Base-by-base conservation (phyloP, 2,113 vertebrate species). In the Suncus etruscus region DNA sequence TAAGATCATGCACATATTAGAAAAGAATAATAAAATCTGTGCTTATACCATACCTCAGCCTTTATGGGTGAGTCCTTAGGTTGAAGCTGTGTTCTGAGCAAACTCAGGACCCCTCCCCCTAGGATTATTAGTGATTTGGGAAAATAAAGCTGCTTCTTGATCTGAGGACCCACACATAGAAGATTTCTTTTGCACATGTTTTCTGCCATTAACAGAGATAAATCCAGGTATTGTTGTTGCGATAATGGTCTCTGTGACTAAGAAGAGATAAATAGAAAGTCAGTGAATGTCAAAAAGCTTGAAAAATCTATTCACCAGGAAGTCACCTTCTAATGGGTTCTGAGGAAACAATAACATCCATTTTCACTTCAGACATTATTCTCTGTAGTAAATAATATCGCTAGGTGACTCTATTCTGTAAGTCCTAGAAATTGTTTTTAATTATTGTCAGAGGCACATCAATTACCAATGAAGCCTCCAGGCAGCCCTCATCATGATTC, bases 391-490 rank as follows among this genome's bases (percentile, higher is more conserved):
- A 95, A 95, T 94, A 94, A 94, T 84, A 92, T 27, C 83, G 66
- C 27, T 58, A 91, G 66, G 91, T 86, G 91, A 90, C 93, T 92
- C 22, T 83, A 47, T 39, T 48, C 85, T 88, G 3, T 8, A 77
- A 86, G 91, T 81, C 80, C 82, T 93, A 95, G 63, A 95, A 91
- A 84, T 80, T 87, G 87, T 86, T 90, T 96, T 93, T 96, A 93
- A 91, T 95, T 94, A 94, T 95, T 89, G 94, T 97, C 93, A 90
- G 85, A 95, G 79, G 84, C 76, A 87, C 18, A 27, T 92, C 91
- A 90, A 86, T 93, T 94, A 91, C 58, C 63, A 24, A 83, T 25
- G 54, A 69, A n/a, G 32, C 76, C 95, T 91, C 91, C 85, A 89
- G 89, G 73, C 73, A 72, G 72, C 77, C 58, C 87, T 95, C 85